Evolutionary conservation across 2,888 invertebrate species (phyloP), one percentile per base, ranked within the genome.

Genomic region (Tinea semifulvella): DNA sequence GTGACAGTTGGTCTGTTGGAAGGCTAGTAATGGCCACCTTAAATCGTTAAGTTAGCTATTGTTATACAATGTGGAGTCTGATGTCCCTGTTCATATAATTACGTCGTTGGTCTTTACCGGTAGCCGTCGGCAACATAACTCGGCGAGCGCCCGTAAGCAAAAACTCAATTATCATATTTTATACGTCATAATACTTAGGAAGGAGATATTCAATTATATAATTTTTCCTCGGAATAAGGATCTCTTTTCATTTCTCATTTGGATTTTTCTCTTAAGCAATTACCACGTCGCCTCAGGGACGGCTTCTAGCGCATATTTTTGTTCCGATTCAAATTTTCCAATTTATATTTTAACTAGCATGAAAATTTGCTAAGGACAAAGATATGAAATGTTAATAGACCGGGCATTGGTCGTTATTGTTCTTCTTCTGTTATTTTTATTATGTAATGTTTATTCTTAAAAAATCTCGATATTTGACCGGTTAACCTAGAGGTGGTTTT

Each of bases 241-340:
- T 76, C 75, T 75, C 76, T 76, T 77, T 77, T 77, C 75, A 77
- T 79, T 80, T 80, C 75, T 80, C 77, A 79, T 79, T 79, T 77
- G 79, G 77, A 80, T 80, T 79, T 79, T 79, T 79, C 79, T 79
- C 77, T 77, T 79, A 79, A 77, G 76, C 77, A 79, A 80, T 80
- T 79, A 80, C 68, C 58, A 54, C 61, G 52, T 55, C 58, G 74
- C 74, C 70, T 63, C 63, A 62, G 71, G 74, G 68, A 55, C 60
- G 63, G 22, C 19, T 22, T 10, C 22, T 22, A 11, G 27, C 42
- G 14, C 19, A 26, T n/a, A n/a, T n/a, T n/a, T n/a, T n/a, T 14
- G 5, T 10, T 22, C 42, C 11, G 2, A 26, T 16, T 42, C 26
- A 16, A 16, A 56, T 59, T 56, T 60, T 65, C 67, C 70, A 72